Conservation (phyloP, 1,140 invertebrate species). For the Triops cancriformis region DNA sequence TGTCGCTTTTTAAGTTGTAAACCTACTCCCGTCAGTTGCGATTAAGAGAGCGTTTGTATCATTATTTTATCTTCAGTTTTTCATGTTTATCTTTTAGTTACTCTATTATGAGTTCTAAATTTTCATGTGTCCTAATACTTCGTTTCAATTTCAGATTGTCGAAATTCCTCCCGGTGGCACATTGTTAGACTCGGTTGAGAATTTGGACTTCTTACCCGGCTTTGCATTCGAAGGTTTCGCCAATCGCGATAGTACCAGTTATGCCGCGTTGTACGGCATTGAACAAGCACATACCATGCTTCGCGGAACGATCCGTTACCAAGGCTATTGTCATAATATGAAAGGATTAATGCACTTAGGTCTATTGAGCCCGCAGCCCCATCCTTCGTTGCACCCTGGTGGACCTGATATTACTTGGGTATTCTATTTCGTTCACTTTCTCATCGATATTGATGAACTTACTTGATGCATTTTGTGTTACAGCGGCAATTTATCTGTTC, state of each 20-base stretch:
- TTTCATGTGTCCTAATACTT: conserved; percentile 17
- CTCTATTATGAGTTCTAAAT: conserved; percentile 3
- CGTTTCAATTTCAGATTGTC: conserved; percentile 52
- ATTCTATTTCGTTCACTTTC: conserved; percentile 28
- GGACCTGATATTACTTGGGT: conserved; percentile 97
- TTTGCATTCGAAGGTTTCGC: conserved; percentile 94
- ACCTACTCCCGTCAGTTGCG: too few relatives aligned
- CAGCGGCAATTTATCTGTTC: conserved; percentile 78
- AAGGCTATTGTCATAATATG: conserved; percentile 58
- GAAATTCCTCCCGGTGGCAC: conserved; percentile 83
- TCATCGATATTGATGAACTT: background rate
- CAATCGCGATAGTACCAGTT: conserved; percentile 89
- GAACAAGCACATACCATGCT: conserved; percentile 77
- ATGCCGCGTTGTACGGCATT: conserved; percentile 78
- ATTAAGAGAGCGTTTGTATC: too few relatives aligned
- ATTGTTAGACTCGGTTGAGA: conserved; percentile 64
- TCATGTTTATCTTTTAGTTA: conserved; percentile 21
- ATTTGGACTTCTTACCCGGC: conserved; percentile 86
- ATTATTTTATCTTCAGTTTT: background rate
- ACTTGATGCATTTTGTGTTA: conserved; percentile 26
- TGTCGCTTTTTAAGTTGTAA: too few relatives aligned
- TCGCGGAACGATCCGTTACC: conserved; percentile 82
- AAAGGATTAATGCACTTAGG: conserved; percentile 77
- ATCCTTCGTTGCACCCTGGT: conserved; percentile 81
- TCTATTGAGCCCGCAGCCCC: conserved; percentile 72